Conservation (phyloP, 2,797 vertebrate species). For the Pseudochirops corinnae region DNA sequence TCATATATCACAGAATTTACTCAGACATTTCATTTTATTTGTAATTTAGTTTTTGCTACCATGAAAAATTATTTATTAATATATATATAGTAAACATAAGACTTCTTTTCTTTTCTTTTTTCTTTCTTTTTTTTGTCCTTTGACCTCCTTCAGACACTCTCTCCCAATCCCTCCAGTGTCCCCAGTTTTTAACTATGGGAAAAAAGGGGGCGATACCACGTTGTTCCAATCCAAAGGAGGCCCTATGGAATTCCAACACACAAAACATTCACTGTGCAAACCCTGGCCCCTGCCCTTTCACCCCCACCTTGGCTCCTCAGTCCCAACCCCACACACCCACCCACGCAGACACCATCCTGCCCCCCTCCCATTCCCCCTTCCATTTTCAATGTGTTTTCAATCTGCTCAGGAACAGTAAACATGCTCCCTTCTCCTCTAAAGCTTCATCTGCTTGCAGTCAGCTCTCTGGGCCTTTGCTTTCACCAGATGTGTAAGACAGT, state of each 20-base stretch:
- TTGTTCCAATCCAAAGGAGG: constrained; percentile 65
- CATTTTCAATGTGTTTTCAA: constrained; percentile 70
- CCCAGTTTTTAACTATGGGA: constrained; percentile 65
- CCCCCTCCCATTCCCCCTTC: neutral
- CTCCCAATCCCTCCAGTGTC: constrained; percentile 50
- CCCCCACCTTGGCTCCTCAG: neutral
- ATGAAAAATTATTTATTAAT: neutral
- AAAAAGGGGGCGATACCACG: constrained; percentile 24
- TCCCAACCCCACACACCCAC: neutral
- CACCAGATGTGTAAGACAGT: constrained; percentile 64
- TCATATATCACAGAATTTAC: neutral
- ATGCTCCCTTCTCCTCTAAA: constrained; percentile 38
- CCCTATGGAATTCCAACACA: constrained; percentile 77
- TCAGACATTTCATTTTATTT: neutral
- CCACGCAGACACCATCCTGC: constrained; percentile 36
- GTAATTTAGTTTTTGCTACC: neutral
- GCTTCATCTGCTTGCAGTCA: constrained; percentile 72
- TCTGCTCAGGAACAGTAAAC: constrained; percentile 80
- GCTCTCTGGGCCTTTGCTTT: constrained; percentile 14
- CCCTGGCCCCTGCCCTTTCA: neutral
- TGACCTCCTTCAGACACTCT: constrained; percentile 40
- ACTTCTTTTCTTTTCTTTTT: neutral
- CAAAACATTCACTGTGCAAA: constrained; percentile 71
- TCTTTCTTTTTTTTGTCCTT: neutral
- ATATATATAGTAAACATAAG: neutral